Conservation (phyloP, 2,113 vertebrate genomes). For the human (Homo sapiens) region DNA sequence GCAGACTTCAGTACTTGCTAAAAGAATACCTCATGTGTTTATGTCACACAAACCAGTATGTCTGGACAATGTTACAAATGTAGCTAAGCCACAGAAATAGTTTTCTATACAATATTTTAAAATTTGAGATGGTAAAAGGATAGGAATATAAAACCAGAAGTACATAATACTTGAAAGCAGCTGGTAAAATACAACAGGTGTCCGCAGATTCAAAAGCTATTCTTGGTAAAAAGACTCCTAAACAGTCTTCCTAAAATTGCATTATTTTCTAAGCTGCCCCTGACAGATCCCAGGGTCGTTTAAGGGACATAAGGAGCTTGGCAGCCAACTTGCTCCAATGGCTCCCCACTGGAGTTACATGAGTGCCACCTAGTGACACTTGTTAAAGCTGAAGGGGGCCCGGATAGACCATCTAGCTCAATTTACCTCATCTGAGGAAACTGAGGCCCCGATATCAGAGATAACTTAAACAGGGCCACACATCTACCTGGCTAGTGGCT, state of each 20-base stretch:
- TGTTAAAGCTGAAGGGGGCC: neutral
- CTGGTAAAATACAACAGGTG: neutral
- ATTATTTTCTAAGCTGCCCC: neutral
- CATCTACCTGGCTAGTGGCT: neutral
- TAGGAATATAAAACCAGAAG: neutral
- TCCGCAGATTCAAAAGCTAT: neutral
- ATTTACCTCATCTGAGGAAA: neutral
- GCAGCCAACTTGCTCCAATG: accelerated
- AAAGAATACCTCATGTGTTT: neutral
- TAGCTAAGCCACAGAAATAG: neutral
- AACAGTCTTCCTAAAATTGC: conserved; percentile 16
- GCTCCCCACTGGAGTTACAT: conserved; percentile 36
- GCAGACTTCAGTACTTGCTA: neutral
- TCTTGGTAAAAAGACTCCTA: neutral
- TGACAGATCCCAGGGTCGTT: neutral
- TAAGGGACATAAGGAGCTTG: neutral
- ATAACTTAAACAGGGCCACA: neutral
- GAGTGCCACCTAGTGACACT: conserved; percentile 74
- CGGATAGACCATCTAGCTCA: neutral
- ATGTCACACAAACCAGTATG: neutral
- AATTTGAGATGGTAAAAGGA: neutral
- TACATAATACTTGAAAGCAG: conserved; percentile 1
- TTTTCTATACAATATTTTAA: conserved; percentile 10
- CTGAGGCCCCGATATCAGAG: neutral
- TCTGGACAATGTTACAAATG: neutral